These are phyloP conservation scores for Bovichtus diacanthus DNA, from an alignment of 2,797 vertebrate species.

Conservation along the genomic window DNA sequence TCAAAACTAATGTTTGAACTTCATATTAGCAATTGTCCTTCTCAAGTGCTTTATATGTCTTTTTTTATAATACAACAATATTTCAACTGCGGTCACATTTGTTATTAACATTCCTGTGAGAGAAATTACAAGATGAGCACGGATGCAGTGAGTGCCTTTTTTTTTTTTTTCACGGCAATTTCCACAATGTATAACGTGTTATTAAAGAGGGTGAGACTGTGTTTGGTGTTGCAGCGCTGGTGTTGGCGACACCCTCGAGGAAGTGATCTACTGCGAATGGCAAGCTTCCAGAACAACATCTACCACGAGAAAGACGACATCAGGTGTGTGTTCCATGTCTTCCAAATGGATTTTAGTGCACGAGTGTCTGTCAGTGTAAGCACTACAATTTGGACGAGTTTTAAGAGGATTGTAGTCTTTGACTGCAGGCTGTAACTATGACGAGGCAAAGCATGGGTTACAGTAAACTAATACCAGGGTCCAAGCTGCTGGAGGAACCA, in stretches of 20 bases:
- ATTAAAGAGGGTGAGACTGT: constrained; percentile 20
- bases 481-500: not conserved
- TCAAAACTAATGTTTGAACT: not conserved
- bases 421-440: not conserved
- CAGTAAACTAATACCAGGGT: constrained; percentile 8
- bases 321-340: constrained; percentile 81
- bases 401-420: not conserved
- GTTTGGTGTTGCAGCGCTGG: constrained; percentile 85
- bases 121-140: constrained; percentile 26
- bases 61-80: not conserved
- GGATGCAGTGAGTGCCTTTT: not conserved
- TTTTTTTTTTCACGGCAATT: too few relatives aligned
- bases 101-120: constrained; percentile 33
- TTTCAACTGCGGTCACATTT: constrained; percentile 5
- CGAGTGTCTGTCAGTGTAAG: not conserved
- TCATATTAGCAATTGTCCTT: not conserved
- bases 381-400: not conserved
- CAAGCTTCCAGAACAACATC: constrained; percentile 91
- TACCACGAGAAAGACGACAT: constrained; percentile 93
- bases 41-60: not conserved
- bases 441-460: constrained; percentile 6
- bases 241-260: constrained; percentile 92
- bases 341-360: not conserved
- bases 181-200: constrained; percentile 3
- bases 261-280: constrained; percentile 91